Evolutionary conservation across 2,888 invertebrate genomes (phyloP).

Genomic region (Oasisia sp.): DNA sequence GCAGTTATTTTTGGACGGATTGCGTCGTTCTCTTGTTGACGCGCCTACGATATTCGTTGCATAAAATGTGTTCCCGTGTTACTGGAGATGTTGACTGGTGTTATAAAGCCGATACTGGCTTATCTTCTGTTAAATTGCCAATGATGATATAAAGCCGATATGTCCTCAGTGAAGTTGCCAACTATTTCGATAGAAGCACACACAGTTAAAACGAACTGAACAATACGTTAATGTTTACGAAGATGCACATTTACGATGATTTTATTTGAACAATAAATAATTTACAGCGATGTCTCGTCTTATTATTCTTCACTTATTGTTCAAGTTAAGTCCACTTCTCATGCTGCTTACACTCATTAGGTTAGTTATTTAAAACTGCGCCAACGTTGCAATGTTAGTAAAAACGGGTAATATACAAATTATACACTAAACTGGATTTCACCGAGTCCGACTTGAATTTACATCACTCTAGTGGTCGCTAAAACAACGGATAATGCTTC

Average conservation of each 20-base stretch:
- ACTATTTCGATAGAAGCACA: neutral
- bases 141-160: neutral
- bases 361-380: neutral
- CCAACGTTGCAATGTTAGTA: neutral
- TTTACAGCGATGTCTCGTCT: neutral
- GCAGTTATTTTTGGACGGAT: neutral
- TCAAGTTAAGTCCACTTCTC: neutral
- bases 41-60: neutral
- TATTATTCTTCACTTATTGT: neutral
- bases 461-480: neutral
- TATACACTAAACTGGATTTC: neutral
- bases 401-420: neutral
- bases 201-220: neutral
- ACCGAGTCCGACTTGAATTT: neutral
- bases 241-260: neutral
- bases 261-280: neutral
- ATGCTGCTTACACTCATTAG: neutral
- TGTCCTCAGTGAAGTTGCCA: neutral
- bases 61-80: constrained; percentile 17
- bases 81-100: neutral
- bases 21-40: neutral
- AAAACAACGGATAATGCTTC: neutral
- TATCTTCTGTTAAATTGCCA: too few relatives aligned
- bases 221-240: neutral
- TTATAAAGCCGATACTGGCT: neutral